Evolutionary conservation across 2,888 invertebrate genomes (phyloP).

Genomic region (Didymodactylos carnosus): DNA sequence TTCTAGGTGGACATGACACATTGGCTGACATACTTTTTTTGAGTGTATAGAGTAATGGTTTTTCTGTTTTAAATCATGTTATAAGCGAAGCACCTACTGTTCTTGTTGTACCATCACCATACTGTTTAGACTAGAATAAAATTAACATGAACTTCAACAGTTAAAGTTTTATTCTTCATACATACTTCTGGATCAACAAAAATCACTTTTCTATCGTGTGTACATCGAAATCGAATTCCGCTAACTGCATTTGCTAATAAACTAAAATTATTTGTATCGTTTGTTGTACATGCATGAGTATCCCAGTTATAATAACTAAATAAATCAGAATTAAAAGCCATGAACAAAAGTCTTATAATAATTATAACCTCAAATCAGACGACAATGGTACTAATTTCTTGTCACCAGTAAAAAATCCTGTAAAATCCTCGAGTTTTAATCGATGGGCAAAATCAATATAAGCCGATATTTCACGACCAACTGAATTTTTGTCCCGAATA

Average conservation of each 20-base stretch:
- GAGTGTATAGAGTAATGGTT: no score
- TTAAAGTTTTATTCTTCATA: no score
- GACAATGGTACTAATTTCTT: conserved; percentile 47
- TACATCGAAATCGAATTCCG: conserved; percentile 57
- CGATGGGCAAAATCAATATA: conserved; percentile 61
- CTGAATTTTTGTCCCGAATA: conserved; percentile 46
- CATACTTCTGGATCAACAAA: conserved; percentile 46
- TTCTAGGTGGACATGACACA: no score
- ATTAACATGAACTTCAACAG: no score
- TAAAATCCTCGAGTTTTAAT: conserved; percentile 52
- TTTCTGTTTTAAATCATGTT: no score
- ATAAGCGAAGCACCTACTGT: no score
- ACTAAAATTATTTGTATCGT: conserved; percentile 56
- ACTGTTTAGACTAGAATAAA: no score
- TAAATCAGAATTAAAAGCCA: no score
- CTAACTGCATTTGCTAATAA: conserved; percentile 50
- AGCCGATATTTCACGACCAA: conserved; percentile 59
- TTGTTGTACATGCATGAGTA: conserved; percentile 48
- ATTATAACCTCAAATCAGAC: conserved; percentile 49
- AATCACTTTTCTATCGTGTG: conserved; percentile 55
- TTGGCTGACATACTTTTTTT: no score
- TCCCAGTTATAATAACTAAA: conserved; percentile 51
- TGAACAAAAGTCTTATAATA: neutral
- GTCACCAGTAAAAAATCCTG: conserved; percentile 48
- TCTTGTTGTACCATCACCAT: neutral